These are phyloP conservation scores for Chelonoidis abingdonii DNA, from an alignment of 2,113 vertebrate species.

Conservation along the genomic window DNA sequence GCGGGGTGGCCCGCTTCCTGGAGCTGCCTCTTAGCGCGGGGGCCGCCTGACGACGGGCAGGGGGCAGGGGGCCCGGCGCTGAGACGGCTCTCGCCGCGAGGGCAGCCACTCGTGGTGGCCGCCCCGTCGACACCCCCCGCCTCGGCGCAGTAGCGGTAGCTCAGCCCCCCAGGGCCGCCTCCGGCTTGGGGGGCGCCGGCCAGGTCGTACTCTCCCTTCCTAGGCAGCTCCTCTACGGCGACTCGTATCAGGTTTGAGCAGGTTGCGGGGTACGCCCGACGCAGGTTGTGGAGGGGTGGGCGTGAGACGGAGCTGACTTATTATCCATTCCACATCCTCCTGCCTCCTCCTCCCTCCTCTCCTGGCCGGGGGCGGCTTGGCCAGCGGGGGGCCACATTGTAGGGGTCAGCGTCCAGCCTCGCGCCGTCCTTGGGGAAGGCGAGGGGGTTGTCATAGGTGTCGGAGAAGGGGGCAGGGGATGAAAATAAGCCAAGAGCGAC, in stretches of 20 bases:
- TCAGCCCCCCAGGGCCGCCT: slow-evolving; percentile 52
- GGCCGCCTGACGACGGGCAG: slow-evolving; percentile 83
- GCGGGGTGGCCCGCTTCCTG: slow-evolving; percentile 91
- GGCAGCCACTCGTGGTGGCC: slow-evolving; percentile 85
- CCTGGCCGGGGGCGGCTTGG: slow-evolving; percentile 16
- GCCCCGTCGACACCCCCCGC: slow-evolving; percentile 72
- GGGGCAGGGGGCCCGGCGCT: slow-evolving; percentile 86
- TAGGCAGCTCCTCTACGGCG: slow-evolving; percentile 71
- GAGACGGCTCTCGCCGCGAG: slow-evolving; percentile 90
- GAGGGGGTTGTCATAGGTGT: slow-evolving; percentile 75
- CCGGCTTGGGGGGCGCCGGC: slow-evolving; percentile 72
- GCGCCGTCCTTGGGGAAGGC: slow-evolving; percentile 54
- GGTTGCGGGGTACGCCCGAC: slow-evolving; percentile 72
- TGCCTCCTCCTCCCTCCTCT: slow-evolving; percentile 54
- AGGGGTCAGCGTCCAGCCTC: slow-evolving; percentile 48
- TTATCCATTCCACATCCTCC: too few relatives aligned
- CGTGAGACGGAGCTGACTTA: slow-evolving; percentile 46
- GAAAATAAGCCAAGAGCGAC: too few relatives aligned
- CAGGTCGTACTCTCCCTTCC: slow-evolving; percentile 59
- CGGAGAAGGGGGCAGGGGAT: slow-evolving; percentile 47
- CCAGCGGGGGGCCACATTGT: slow-evolving; percentile 72
- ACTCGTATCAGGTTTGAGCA: slow-evolving; percentile 73
- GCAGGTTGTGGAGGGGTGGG: slow-evolving; percentile 75
- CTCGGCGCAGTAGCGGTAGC: slow-evolving; percentile 55
- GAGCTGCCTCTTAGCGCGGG: slow-evolving; percentile 90